Conservation (phyloP, 2,113 vertebrate species). For the Prionailurus viverrinus region DNA sequence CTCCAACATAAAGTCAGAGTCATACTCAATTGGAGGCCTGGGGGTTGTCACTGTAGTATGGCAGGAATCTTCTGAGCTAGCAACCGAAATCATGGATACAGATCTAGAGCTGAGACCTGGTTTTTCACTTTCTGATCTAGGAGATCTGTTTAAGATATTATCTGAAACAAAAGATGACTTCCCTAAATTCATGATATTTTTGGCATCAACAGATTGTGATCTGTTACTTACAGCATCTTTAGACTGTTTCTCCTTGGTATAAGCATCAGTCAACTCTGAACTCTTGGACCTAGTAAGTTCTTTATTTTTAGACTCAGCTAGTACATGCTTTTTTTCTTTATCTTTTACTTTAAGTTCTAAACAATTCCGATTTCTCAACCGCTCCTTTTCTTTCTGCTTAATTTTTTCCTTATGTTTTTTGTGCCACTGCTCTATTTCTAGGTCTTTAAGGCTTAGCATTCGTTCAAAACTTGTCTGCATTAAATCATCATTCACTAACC, state of each 20-base stretch:
- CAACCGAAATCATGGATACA: slow-evolving; percentile 94
- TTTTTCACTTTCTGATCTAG: slow-evolving; percentile 94
- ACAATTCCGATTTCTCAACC: slow-evolving; percentile 93
- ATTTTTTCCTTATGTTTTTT: slow-evolving; percentile 99
- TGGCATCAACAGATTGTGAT: slow-evolving; percentile 93
- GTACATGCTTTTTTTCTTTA: slow-evolving; percentile 91
- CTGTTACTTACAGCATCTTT: slow-evolving; percentile 92
- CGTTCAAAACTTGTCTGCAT: slow-evolving; percentile 99
- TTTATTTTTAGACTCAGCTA: slow-evolving; percentile 90
- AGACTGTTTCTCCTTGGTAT: slow-evolving; percentile 89
- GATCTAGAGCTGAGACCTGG: slow-evolving; percentile 93
- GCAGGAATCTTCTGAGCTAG: slow-evolving; percentile 97
- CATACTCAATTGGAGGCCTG: slow-evolving; percentile 90
- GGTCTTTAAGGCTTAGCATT: slow-evolving; percentile 98
- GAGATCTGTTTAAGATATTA: slow-evolving; percentile 92
- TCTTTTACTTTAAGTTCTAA: slow-evolving; percentile 93
- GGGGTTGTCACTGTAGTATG: slow-evolving; percentile 93
- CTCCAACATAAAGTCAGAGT: slow-evolving; percentile 94
- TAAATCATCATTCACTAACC: slow-evolving; percentile 97
- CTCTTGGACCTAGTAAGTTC: slow-evolving; percentile 95
- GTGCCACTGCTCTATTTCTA: slow-evolving; percentile 99
- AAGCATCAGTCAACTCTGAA: slow-evolving; percentile 92
- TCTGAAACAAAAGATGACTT: slow-evolving; percentile 90
- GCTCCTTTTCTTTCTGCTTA: slow-evolving; percentile 97
- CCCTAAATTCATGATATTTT: slow-evolving; percentile 85